Evolutionary conservation across 2,113 vertebrate genomes (phyloP).

Genomic region (Macaca nemestrina): DNA sequence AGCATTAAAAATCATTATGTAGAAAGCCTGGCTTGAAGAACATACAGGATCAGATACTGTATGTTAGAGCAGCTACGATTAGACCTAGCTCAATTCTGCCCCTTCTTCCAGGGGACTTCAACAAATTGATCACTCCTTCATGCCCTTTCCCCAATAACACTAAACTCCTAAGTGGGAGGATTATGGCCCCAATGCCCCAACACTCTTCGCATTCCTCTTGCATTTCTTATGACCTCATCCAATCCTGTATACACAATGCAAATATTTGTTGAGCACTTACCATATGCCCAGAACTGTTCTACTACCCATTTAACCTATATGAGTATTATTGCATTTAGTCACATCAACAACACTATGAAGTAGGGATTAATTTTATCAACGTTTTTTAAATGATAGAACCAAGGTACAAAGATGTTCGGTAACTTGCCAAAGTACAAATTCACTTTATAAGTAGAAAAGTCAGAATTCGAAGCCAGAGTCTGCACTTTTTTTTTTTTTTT

Average conservation of each 20-base stretch:
- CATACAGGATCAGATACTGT: neutral
- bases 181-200: neutral
- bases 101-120: neutral
- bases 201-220: neutral
- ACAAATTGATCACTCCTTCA: neutral
- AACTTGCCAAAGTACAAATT: conserved; percentile 18
- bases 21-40: neutral
- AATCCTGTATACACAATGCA: neutral
- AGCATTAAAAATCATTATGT: neutral
- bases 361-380: neutral
- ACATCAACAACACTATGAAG: neutral
- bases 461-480: neutral
- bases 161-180: neutral
- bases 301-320: neutral
- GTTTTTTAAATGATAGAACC: neutral
- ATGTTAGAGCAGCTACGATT: neutral
- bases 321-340: neutral
- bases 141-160: neutral
- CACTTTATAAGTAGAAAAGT: neutral
- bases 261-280: neutral
- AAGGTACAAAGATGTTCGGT: neutral
- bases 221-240: neutral
- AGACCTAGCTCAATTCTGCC: neutral
- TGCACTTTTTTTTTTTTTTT: neutral
- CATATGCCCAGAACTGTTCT: neutral